Base-by-base conservation (phyloP, 2,113 vertebrate species). In the Riparia riparia region DNA sequence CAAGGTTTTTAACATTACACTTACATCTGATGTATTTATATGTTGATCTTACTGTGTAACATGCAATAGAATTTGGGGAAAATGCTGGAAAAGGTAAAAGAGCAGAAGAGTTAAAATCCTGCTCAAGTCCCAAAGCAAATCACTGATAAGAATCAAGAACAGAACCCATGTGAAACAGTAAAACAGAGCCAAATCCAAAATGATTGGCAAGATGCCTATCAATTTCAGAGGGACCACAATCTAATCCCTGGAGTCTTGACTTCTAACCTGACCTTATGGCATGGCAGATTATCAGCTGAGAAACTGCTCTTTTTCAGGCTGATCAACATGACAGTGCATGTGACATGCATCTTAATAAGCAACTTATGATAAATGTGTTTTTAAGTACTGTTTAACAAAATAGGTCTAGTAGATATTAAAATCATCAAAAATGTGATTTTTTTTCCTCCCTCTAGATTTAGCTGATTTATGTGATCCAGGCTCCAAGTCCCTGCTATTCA, bases 261-360 rank as follows among this genome's bases (percentile, higher is more conserved):
- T 96, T 95, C 79, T 92, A 91, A 88, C 79, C 82, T 73, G 66
- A 78, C 92, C 68, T 65, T 58, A 63, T 63, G 90, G 34, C 73
- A 94, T 82, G 73, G 57, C 58, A 89, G 45, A 91, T 91, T 87
- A 95, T 89, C 87, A 85, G 51, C 53, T 90, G 91, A 90, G 91
- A 91, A 94, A 87, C 39, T 82, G 58, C 71, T 91, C 70, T 2
- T 2, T 93, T 94, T 77, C 66, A 77, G 84, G 19, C 31, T 73
- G 71, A 89, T 91, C 86, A 76, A 65, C 76, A 63, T 31, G 47
- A 82, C 0, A 0, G 64, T 50, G 14, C 34, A 58, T 34, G 54
- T 90, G 84, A 80, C 57, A 37, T 41, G 68, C 64, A 45, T 64
- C 71, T 71, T 89, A 78, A 94, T 57, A 83, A 91, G 42, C 29